A percentile compares a stretch with the other conserved stretches of the same genome.
Evolutionary conservation across 2,797 vertebrate genomes (phyloP).

Genomic region (Hylomyscus alleni): DNA sequence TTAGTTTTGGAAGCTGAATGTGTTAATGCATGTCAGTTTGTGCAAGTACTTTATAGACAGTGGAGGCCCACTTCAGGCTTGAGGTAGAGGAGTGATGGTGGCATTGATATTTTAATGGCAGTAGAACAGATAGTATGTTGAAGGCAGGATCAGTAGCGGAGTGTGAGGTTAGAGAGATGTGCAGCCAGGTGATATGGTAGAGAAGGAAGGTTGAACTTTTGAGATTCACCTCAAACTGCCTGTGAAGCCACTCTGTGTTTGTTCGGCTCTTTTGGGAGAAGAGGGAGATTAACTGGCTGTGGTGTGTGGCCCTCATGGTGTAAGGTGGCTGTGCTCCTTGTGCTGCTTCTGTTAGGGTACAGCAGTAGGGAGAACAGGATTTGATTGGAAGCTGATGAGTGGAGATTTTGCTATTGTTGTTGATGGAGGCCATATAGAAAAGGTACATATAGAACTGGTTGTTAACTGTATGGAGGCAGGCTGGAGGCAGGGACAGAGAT

Average conservation of each 20-base stretch:
- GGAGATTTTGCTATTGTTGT: conserved; percentile 43
- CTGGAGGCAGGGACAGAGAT: not conserved
- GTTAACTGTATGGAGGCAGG: not conserved
- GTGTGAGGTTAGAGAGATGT: not conserved
- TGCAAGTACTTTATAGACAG: not conserved
- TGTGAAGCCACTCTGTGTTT: not conserved
- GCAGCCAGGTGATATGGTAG: not conserved
- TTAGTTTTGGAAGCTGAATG: not conserved
- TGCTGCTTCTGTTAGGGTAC: not conserved
- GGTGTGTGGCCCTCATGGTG: not conserved
- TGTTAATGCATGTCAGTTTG: not conserved
- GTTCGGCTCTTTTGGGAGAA: not conserved
- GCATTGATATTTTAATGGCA: not conserved
- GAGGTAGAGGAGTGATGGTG: not conserved
- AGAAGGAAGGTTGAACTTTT: not conserved
- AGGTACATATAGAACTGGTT: not conserved
- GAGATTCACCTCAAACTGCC: not conserved
- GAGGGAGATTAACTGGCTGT: not conserved
- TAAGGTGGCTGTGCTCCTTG: not conserved
- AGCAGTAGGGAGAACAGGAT: not conserved
- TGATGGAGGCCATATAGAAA: not conserved
- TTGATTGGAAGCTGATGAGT: not conserved
- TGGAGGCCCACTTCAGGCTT: not conserved
- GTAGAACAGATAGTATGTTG: not conserved
- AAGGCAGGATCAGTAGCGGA: not conserved